A percentile compares a stretch with the other conserved stretches of the same genome.
Conservation (phyloP, 2,888 invertebrate genomes). For the Nasonovia ribisnigri region DNA sequence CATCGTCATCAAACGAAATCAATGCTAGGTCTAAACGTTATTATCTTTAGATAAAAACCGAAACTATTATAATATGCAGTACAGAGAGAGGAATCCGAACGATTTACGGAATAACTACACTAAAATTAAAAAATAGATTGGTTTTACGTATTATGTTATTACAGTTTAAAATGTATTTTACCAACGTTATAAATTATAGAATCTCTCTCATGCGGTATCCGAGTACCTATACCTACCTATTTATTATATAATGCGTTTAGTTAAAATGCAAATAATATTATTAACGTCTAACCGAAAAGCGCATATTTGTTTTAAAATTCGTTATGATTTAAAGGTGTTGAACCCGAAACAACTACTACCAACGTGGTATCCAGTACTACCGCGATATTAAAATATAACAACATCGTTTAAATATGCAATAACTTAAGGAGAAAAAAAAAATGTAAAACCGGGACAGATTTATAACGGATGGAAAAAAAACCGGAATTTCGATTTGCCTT, state of each 20-base stretch:
- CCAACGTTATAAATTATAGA: not conserved
- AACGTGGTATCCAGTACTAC: not conserved
- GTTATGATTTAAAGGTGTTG: slow-evolving; percentile 47
- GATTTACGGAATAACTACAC: not conserved
- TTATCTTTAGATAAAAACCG: not conserved
- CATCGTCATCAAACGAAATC: not conserved
- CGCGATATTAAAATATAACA: slow-evolving; percentile 25
- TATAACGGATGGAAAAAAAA: slow-evolving; percentile 43
- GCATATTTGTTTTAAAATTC: slow-evolving; percentile 25
- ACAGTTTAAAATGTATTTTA: not conserved
- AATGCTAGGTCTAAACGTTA: not conserved
- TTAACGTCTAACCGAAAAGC: slow-evolving; percentile 18
- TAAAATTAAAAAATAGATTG: not conserved
- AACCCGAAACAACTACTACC: slow-evolving; percentile 31
- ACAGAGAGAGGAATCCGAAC: not conserved
- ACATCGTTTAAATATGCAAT: slow-evolving; percentile 45
- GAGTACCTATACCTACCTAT: not conserved
- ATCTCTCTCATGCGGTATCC: not conserved
- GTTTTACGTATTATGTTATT: not conserved
- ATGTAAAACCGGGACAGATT: slow-evolving; percentile 26
- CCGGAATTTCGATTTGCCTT: slow-evolving; percentile 55
- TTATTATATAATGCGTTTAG: not conserved
- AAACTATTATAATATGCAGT: not conserved
- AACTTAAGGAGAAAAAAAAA: slow-evolving; percentile 30
- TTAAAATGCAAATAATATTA: slow-evolving; percentile 17